Evolutionary conservation across 2,888 invertebrate genomes (phyloP).

Genomic region (Eupithecia subumbrata): DNA sequence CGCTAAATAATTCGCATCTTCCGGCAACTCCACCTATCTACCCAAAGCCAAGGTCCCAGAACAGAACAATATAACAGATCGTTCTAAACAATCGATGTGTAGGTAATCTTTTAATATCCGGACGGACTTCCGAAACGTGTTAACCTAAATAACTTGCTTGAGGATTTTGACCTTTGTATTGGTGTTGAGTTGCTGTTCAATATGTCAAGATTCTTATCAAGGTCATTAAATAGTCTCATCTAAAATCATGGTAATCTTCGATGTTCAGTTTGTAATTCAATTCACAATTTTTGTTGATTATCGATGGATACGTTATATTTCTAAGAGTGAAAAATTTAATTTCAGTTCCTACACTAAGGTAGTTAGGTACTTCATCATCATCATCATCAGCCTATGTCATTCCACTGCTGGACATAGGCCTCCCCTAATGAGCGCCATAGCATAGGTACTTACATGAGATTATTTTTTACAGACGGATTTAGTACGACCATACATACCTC

Average conservation of each 20-base stretch:
- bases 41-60: conserved; percentile 42
- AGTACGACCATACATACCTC: too few relatives aligned
- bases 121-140: conserved; percentile 38
- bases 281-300: too few relatives aligned
- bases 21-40: background rate
- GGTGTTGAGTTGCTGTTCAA: background rate
- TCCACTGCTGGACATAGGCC: too few relatives aligned
- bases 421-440: too few relatives aligned
- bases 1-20: background rate
- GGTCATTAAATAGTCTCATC: too few relatives aligned
- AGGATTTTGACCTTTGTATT: conserved; percentile 37
- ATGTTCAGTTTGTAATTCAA: background rate
- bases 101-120: conserved; percentile 40
- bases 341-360: too few relatives aligned
- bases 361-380: too few relatives aligned
- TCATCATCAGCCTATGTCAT: too few relatives aligned
- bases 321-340: too few relatives aligned
- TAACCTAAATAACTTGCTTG: conserved; percentile 26
- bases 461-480: too few relatives aligned
- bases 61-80: conserved; percentile 42
- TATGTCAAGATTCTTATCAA: conserved; percentile 25
- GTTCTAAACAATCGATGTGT: conserved; percentile 41
- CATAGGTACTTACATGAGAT: too few relatives aligned
- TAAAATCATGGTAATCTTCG: background rate
- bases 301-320: too few relatives aligned